Evolutionary conservation across 2,797 vertebrate genomes (phyloP).

Genomic region (Anguilla pacifica): DNA sequence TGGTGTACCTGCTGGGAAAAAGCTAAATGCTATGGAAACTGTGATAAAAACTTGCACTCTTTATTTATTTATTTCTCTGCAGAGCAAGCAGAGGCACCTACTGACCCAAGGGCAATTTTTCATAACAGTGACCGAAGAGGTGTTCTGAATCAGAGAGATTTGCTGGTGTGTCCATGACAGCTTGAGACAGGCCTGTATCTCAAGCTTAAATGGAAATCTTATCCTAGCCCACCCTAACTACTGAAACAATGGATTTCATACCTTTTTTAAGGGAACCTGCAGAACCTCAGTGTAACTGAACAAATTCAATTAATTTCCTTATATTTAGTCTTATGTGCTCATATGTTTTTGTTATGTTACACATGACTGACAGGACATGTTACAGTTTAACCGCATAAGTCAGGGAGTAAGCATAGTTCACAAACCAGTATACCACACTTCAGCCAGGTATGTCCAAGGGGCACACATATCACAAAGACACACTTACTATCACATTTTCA

Average conservation of each 20-base stretch:
- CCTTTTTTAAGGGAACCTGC: not conserved
- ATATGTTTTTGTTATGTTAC: not conserved
- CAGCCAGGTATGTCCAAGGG: not conserved
- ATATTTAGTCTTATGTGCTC: not conserved
- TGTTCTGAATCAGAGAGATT: not conserved
- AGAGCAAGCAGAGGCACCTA: not conserved
- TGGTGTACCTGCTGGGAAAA: not conserved
- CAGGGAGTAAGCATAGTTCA: not conserved
- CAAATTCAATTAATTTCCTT: not conserved
- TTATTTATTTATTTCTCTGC: not conserved
- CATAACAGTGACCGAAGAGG: not conserved
- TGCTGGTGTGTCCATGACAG: not conserved
- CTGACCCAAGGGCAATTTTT: slow-evolving; percentile 3
- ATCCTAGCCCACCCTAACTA: not conserved
- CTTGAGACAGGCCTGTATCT: not conserved
- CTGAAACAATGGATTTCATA: not conserved
- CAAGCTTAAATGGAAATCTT: not conserved
- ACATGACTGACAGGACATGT: not conserved
- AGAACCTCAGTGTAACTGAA: not conserved
- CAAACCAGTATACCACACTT: not conserved
- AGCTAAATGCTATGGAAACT: not conserved
- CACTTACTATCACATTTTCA: not conserved
- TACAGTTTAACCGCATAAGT: not conserved
- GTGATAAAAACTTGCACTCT: not conserved
- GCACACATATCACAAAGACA: not conserved